Evolutionary conservation across 2,113 vertebrate species (phyloP).

Genomic region (Macrotus californicus): DNA sequence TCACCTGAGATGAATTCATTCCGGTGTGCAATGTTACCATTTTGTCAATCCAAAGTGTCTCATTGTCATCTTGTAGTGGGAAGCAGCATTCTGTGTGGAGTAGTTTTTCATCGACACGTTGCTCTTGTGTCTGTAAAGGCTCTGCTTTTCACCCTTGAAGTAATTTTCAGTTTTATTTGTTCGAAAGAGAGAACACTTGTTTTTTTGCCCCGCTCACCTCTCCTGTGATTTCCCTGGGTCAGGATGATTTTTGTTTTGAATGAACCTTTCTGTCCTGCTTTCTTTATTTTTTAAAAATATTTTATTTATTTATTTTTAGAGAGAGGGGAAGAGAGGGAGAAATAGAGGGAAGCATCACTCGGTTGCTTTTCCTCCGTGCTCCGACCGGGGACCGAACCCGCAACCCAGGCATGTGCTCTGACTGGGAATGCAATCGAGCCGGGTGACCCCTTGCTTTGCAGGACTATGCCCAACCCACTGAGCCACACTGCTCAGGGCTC

Average conservation of each 20-base stretch:
- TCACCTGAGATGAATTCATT: conserved; percentile 46
- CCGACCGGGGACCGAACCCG: too few relatives aligned
- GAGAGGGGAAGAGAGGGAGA: too few relatives aligned
- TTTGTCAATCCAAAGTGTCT: conserved; percentile 53
- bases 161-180: conserved; percentile 62
- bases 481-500: background rate
- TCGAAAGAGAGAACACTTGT: conserved; percentile 37
- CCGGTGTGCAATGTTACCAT: conserved; percentile 39
- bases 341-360: too few relatives aligned
- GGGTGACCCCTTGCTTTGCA: too few relatives aligned
- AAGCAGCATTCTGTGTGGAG: background rate
- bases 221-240: conserved; percentile 34
- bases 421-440: too few relatives aligned
- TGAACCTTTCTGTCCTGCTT: conserved; percentile 6
- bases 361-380: too few relatives aligned
- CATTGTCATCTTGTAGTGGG: conserved; percentile 40
- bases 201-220: conserved; percentile 20
- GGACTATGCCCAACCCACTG: too few relatives aligned
- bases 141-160: conserved; percentile 60
- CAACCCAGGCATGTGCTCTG: too few relatives aligned
- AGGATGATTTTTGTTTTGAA: conserved; percentile 52
- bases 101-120: conserved; percentile 36
- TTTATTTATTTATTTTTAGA: too few relatives aligned
- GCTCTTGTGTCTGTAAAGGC: conserved; percentile 49
- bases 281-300: background rate